Evolutionary conservation across 2,797 vertebrate genomes (phyloP), one percentile per base, ranked within the genome.

Genomic region (Brachyrhaphis roseni): DNA sequence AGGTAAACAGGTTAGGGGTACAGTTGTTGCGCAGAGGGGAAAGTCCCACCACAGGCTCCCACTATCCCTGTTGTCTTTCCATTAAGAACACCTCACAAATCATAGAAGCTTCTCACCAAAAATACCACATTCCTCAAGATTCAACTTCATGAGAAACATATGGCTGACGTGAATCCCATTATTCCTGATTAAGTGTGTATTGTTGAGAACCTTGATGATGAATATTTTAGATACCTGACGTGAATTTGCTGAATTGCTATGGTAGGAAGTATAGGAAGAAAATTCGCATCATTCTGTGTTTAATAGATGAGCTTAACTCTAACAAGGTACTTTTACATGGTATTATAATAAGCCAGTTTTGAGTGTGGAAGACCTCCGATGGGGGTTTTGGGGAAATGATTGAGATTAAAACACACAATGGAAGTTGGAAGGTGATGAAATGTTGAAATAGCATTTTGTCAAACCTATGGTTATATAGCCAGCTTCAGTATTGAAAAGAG

Each of bases 71-170:
- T 92, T 92, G 92, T 94, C 84, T 81, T 83, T 93, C 87, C 86
- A 93, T 87, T 86, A 88, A 93, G 91, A 89, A 93, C 94, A 95
- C 93, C 92, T 94, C 93, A 94, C 93, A 95, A 95, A 95, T 95
- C 94, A 95, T 88, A 84, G 92, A 87, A 87, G 91, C 90, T 94
- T 92, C 92, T 93, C 92, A 94, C 92, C 87, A 92, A 94, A 95
- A 86, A 91, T 26, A 53, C 89, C 87, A 90, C 94, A 95, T 95
- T 94, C 94, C 93, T 94, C 90, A 93, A 94, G 88, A 93, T 92
- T 94, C 89, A 92, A 89, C 90, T 92, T 94, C 93, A 95, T 95
- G 93, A 93, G 92, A 94, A 95, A 95, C 94, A 95, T 88, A 93
- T 95, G 94, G 92, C 90, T 91, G 89, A 93, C 89, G 34, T 90